Evolutionary conservation across 2,888 invertebrate species (phyloP).

Genomic region (Myopa tessellatipennis): DNA sequence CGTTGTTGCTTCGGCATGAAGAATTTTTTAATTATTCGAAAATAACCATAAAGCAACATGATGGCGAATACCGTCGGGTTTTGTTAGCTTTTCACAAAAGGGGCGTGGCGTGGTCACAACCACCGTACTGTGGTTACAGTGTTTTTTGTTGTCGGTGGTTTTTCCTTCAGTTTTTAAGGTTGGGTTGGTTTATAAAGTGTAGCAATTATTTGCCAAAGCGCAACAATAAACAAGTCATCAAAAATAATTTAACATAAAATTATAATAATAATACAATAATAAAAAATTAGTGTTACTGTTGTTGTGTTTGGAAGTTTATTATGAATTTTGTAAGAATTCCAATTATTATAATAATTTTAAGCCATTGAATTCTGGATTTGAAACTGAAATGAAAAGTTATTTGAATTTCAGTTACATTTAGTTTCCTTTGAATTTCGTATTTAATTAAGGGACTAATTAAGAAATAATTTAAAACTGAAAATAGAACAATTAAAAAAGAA

Average conservation of each 20-base stretch:
- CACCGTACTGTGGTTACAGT: background rate
- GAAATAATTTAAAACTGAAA: too few relatives aligned
- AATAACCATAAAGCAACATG: slow-evolving; percentile 34
- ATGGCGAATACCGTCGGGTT: slow-evolving; percentile 33
- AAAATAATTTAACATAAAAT: slow-evolving; percentile 14
- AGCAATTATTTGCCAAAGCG: slow-evolving; percentile 45
- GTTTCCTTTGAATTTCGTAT: too few relatives aligned
- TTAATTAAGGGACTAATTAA: too few relatives aligned
- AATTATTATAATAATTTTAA: too few relatives aligned
- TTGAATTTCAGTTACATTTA: too few relatives aligned
- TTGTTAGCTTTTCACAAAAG: background rate
- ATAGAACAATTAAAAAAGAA: too few relatives aligned
- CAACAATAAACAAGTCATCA: slow-evolving; percentile 47
- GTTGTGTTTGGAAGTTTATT: too few relatives aligned
- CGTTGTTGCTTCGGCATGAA: background rate
- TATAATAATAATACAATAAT: background rate
- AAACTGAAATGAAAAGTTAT: too few relatives aligned
- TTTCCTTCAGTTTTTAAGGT: slow-evolving; percentile 15
- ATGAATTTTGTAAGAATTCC: too few relatives aligned
- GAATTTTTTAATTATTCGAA: slow-evolving; percentile 41
- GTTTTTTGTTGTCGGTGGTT: background rate
- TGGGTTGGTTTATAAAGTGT: slow-evolving; percentile 14
- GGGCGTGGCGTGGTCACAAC: slow-evolving; percentile 21
- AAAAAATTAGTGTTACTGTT: background rate
- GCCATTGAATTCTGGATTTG: too few relatives aligned